phyloP scores from a whole-genome alignment of 2,797 vertebrate genomes.

The Melanotaenia pygmaea region DNA sequence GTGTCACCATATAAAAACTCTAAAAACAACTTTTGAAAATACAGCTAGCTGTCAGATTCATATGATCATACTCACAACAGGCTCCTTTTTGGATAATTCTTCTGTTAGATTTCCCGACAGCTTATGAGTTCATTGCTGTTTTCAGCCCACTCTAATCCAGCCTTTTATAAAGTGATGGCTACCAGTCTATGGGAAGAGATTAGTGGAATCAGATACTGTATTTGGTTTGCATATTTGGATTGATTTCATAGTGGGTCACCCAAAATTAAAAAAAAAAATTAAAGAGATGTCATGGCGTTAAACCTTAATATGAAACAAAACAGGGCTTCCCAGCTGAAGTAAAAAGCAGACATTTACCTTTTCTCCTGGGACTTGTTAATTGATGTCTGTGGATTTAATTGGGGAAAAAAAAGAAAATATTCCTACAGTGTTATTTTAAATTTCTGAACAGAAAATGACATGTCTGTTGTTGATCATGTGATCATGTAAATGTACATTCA shows the following conservation, averaged over 20 bases:
- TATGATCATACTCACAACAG: not conserved
- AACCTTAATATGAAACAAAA: conserved; percentile 4
- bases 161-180: conserved; percentile 41
- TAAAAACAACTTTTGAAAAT: not conserved
- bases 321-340: not conserved
- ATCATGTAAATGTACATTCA: conserved; percentile 9
- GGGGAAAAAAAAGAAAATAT: not conserved
- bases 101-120: conserved; percentile 11
- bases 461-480: not conserved
- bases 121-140: conserved; percentile 21
- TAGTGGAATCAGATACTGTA: conserved; percentile 35
- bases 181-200: conserved; percentile 44
- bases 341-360: not conserved
- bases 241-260: conserved; percentile 16
- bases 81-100: not conserved
- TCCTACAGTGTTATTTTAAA: not conserved
- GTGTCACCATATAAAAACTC: not conserved
- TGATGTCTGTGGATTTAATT: conserved; percentile 5
- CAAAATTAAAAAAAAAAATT: conserved; percentile 6
- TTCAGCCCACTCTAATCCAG: conserved; percentile 43
- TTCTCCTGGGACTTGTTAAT: conserved; percentile 19
- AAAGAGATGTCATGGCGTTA: conserved; percentile 1
- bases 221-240: conserved; percentile 45
- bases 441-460: conserved; percentile 1
- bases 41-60: not conserved